phyloP scores from a whole-genome alignment of 2,113 vertebrate genomes.

The Pardalotus punctatus region DNA sequence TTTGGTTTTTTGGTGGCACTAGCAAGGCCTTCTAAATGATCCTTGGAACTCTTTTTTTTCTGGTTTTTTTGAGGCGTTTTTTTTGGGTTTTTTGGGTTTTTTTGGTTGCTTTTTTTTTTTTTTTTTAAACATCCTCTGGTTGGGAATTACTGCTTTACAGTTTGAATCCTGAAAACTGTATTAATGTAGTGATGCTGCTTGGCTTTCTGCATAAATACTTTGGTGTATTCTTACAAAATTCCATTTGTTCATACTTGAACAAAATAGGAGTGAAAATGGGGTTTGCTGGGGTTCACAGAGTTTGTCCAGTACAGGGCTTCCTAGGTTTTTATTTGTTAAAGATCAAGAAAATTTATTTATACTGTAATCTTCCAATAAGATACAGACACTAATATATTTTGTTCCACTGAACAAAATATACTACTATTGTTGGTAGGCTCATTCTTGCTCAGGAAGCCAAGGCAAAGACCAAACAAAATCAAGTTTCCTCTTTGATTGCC shows the following conservation, averaged over 20 bases:
- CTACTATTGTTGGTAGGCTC: not conserved
- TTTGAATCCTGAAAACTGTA: not conserved
- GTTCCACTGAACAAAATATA: not conserved
- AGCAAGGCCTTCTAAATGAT: not conserved
- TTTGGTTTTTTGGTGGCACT: not conserved
- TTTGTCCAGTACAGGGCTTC: not conserved
- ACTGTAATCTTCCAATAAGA: not conserved
- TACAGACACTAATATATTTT: too few species aligned
- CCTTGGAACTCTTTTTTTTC: not conserved
- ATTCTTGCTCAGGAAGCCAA: not conserved
- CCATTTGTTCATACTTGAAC: not conserved
- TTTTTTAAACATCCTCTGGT: not conserved
- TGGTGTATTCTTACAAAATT: not conserved
- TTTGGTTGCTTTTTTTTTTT: too few species aligned
- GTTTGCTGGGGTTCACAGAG: not conserved
- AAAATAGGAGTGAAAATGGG: not conserved
- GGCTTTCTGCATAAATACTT: not conserved
- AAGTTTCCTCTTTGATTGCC: not conserved
- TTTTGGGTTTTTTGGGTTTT: too few species aligned
- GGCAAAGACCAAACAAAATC: not conserved
- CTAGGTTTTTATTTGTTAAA: not conserved
- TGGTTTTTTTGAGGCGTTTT: too few species aligned
- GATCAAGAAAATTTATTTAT: not conserved
- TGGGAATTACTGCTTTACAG: not conserved
- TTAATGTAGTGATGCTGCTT: not conserved